A percentile compares a stretch with the other conserved stretches of the same genome.
Conservation (phyloP, 2,888 invertebrate genomes). For the Nudaria mundana region DNA sequence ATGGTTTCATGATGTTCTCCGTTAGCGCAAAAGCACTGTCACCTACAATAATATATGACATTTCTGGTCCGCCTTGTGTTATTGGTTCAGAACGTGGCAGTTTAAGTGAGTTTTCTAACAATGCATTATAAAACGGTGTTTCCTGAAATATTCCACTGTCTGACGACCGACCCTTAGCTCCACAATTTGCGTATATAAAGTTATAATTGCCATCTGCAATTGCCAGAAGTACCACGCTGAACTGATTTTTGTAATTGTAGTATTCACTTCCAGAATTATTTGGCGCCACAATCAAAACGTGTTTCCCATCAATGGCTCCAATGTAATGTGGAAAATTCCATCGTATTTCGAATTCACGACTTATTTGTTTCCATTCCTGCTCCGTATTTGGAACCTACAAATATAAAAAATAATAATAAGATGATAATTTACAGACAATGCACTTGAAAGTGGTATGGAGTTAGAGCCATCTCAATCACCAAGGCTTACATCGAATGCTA, state of each 20-base stretch:
- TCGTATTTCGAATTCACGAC: neutral
- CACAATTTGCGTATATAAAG: constrained; percentile 12
- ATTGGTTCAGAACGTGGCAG: neutral
- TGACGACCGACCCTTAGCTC: constrained; percentile 11
- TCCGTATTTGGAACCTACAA: too few relatives aligned
- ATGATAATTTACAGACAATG: too few relatives aligned
- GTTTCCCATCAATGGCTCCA: constrained; percentile 17
- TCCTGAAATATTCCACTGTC: constrained; percentile 10
- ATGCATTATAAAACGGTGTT: neutral
- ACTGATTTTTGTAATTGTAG: constrained; percentile 11
- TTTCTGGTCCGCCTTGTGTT: neutral
- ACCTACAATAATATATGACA: neutral
- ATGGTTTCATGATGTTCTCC: neutral
- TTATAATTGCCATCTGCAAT: constrained; percentile 11
- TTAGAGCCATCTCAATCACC: constrained; percentile 29
- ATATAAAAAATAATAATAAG: too few relatives aligned
- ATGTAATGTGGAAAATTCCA: constrained; percentile 18
- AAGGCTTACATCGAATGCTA: constrained; percentile 23
- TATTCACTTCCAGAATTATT: constrained; percentile 20
- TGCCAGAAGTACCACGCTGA: constrained; percentile 12
- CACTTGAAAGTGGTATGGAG: too few relatives aligned
- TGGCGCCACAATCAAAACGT: constrained; percentile 12
- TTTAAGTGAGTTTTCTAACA: neutral
- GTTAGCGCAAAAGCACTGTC: neutral
- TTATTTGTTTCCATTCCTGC: neutral